phyloP scores from a whole-genome alignment of 2,888 invertebrate species.

The Limenitis camilla region DNA sequence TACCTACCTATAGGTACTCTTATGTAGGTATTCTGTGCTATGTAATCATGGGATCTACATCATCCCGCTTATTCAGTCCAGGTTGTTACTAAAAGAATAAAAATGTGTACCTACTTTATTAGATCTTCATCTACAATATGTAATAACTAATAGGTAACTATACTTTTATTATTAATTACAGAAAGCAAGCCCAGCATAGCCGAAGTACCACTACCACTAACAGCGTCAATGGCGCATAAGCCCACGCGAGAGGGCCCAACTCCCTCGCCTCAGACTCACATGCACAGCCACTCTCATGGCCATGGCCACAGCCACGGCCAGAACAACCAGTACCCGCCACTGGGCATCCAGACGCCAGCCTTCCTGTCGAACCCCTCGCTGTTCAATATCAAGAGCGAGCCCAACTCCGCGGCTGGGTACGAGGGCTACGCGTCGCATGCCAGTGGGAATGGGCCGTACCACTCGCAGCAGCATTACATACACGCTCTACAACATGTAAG shows the following conservation, averaged over 20 bases:
- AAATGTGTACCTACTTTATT: too few relatives aligned
- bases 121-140: too few relatives aligned
- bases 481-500: constrained; percentile 65
- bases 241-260: constrained; percentile 52
- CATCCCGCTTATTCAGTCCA: too few relatives aligned
- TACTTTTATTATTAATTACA: too few relatives aligned
- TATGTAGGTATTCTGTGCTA: too few relatives aligned
- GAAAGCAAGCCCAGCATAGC: constrained; percentile 63
- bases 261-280: constrained; percentile 54
- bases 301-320: constrained; percentile 52
- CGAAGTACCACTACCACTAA: constrained; percentile 59
- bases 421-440: constrained; percentile 48
- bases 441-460: constrained; percentile 41
- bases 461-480: constrained; percentile 72
- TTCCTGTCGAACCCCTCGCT: constrained; percentile 54
- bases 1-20: too few relatives aligned
- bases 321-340: constrained; percentile 57
- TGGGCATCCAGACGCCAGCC: constrained; percentile 43
- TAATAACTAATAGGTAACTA: too few relatives aligned
- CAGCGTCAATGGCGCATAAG: constrained; percentile 45
- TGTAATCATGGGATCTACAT: too few relatives aligned
- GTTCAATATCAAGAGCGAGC: constrained; percentile 69
- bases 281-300: constrained; percentile 26
- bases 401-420: constrained; percentile 44
- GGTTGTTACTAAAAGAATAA: too few relatives aligned